Conservation (phyloP, 2,797 vertebrate genomes). For the Muscicapa striata region DNA sequence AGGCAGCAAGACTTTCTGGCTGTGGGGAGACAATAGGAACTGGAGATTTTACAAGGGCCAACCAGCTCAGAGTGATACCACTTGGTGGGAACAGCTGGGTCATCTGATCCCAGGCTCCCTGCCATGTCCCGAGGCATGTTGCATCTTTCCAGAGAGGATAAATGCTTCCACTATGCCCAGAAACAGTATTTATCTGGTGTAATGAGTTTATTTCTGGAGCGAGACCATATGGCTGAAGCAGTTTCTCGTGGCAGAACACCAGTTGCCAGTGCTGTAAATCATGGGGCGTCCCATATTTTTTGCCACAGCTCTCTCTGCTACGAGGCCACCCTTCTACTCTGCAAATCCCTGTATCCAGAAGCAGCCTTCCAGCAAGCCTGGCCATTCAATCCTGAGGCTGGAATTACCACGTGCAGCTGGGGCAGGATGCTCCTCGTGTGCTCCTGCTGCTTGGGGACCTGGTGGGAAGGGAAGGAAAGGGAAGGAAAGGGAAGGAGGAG, state of each 20-base stretch:
- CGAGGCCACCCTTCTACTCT: not conserved
- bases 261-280: not conserved
- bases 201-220: constrained; percentile 8
- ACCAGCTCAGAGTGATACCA: not conserved
- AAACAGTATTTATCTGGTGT: constrained; percentile 1
- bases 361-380: not conserved
- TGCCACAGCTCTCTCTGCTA: not conserved
- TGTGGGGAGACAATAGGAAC: not conserved
- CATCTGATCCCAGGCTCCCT: not conserved
- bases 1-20: not conserved
- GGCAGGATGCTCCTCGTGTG: accelerated
- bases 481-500: not conserved
- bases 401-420: accelerated
- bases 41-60: not conserved
- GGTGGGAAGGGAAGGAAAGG: not conserved
- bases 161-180: not conserved
- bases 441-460: not conserved
- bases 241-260: not conserved
- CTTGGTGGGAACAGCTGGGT: not conserved
- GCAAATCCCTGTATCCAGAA: not conserved
- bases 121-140: accelerated
- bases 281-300: not conserved
- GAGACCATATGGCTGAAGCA: not conserved
- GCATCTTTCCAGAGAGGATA: not conserved
- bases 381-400: not conserved